Evolutionary conservation across 1,140 invertebrate species (phyloP).

Genomic region (Lordiphosa stackelbergi): DNA sequence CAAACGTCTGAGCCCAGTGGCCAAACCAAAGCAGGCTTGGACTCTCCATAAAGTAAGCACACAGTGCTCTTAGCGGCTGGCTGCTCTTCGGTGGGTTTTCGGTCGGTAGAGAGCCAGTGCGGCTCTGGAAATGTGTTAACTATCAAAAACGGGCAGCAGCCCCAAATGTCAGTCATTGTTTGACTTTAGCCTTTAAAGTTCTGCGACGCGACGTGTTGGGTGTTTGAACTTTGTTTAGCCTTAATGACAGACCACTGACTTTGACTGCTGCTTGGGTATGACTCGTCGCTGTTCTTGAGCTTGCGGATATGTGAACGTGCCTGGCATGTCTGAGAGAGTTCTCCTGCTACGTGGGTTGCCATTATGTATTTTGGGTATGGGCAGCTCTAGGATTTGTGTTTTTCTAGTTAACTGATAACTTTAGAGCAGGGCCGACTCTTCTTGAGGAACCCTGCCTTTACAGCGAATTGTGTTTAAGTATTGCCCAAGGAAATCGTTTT

Average conservation of each 20-base stretch:
- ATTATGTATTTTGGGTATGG: no score
- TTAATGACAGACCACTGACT: slow-evolving; percentile 46
- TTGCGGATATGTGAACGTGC: slow-evolving; percentile 65
- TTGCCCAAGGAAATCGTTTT: no score
- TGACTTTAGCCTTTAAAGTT: slow-evolving; percentile 33
- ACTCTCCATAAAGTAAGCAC: slow-evolving; percentile 9
- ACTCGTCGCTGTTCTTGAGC: slow-evolving; percentile 57
- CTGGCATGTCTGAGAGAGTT: slow-evolving; percentile 25
- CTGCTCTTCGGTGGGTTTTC: slow-evolving; percentile 27
- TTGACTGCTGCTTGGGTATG: slow-evolving; percentile 26
- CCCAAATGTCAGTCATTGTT: slow-evolving; percentile 14
- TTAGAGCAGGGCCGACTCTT: no score
- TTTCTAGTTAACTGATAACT: no score
- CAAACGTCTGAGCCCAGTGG: slow-evolving; percentile 48
- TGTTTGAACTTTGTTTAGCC: slow-evolving; percentile 53
- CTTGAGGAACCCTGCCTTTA: no score
- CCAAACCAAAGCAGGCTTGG: slow-evolving; percentile 18
- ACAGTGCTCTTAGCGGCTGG: slow-evolving; percentile 22
- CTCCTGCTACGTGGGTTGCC: no score
- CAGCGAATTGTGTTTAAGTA: no score
- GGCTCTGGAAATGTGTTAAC: slow-evolving; percentile 18
- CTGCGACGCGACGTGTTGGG: slow-evolving; percentile 24
- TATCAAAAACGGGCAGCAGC: slow-evolving; percentile 9
- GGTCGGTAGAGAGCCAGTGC: slow-evolving; percentile 3
- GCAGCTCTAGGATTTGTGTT: no score